phyloP scores from a whole-genome alignment of 2,797 vertebrate species.

The Artibeus jamaicensis region DNA sequence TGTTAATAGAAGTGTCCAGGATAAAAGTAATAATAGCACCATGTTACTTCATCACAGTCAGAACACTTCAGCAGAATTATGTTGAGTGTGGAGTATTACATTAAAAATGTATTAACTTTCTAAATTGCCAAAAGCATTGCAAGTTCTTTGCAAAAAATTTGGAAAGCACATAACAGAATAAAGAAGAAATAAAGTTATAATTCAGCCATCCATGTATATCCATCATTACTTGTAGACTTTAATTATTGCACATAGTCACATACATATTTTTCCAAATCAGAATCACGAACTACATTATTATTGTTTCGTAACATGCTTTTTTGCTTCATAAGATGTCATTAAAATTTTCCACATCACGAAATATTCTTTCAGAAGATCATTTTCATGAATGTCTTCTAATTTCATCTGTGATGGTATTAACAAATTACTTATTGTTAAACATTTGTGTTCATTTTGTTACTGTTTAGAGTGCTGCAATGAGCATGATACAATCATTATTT shows the following conservation, averaged over 20 bases:
- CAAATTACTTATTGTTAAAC: not conserved
- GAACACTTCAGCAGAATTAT: not conserved
- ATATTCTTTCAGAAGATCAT: not conserved
- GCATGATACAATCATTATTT: not conserved
- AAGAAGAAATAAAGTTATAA: not conserved
- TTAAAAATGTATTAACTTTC: not conserved
- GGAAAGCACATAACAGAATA: not conserved
- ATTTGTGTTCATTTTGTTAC: not conserved
- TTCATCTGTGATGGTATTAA: not conserved
- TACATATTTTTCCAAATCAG: not conserved
- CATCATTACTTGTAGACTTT: not conserved
- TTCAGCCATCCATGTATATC: not conserved
- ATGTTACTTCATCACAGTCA: not conserved
- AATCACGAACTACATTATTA: not conserved
- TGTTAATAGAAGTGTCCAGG: not conserved
- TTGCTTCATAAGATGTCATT: not conserved
- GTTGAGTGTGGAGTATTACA: not conserved
- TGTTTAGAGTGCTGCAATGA: not conserved
- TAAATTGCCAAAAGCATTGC: not conserved
- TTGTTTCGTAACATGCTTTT: not conserved
- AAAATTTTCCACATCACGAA: not conserved
- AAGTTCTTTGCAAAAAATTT: not conserved
- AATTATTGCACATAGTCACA: not conserved
- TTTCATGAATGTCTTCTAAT: conserved; percentile 9
- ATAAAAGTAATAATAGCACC: not conserved